phyloP scores from a whole-genome alignment of 2,888 invertebrate species.

The Idaea aversata region DNA sequence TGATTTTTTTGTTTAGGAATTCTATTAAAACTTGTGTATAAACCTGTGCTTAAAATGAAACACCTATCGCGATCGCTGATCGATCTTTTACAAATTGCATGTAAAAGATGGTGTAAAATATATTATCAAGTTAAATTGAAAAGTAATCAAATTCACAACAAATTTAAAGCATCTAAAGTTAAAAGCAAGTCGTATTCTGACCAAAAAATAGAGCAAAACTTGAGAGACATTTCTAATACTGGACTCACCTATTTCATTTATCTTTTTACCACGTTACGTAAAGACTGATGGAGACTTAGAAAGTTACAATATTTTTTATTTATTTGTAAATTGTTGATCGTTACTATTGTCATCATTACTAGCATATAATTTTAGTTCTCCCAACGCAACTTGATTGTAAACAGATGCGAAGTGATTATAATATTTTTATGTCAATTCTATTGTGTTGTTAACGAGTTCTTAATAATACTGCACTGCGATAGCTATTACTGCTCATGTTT shows the following conservation, averaged over 20 bases:
- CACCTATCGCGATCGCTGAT: too few relatives aligned
- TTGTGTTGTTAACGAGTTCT: slow-evolving; percentile 22
- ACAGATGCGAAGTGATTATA: slow-evolving; percentile 20
- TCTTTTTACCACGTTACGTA: slow-evolving; percentile 28
- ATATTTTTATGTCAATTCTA: slow-evolving; percentile 18
- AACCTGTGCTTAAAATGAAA: too few relatives aligned
- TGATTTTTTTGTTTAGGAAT: too few relatives aligned
- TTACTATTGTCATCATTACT: slow-evolving; percentile 25
- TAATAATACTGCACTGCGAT: slow-evolving; percentile 24
- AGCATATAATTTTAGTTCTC: slow-evolving; percentile 18
- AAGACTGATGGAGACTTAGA: slow-evolving; percentile 29
- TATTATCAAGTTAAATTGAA: background rate
- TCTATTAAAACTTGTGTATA: too few relatives aligned
- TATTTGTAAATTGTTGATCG: slow-evolving; percentile 25
- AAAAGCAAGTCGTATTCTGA: background rate
- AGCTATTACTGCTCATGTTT: background rate
- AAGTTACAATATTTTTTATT: slow-evolving; percentile 29
- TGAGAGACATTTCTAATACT: background rate
- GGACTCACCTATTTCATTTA: slow-evolving; percentile 14
- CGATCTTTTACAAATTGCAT: too few relatives aligned
- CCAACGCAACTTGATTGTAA: slow-evolving; percentile 12
- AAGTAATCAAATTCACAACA: background rate
- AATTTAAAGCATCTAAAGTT: background rate
- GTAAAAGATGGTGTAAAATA: too few relatives aligned
- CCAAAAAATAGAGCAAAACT: background rate